A percentile compares a stretch with the other conserved stretches of the same genome.
phyloP scores from a whole-genome alignment of 2,888 invertebrate genomes.

The Ctenicera cuprea region DNA sequence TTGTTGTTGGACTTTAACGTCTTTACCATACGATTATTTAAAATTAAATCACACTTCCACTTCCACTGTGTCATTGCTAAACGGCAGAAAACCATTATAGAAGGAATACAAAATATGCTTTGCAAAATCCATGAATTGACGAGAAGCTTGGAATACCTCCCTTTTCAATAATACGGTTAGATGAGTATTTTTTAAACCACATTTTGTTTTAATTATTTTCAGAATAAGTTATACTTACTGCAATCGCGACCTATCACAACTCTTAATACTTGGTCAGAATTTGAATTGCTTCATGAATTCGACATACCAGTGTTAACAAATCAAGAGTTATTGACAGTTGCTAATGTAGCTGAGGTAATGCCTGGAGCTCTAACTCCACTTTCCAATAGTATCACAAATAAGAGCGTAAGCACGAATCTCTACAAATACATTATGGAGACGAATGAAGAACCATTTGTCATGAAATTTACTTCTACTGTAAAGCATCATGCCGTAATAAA shows the following conservation, averaged over 20 bases:
- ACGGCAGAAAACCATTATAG: too few species aligned
- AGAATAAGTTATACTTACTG: constrained; percentile 79
- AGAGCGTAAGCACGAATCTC: not conserved
- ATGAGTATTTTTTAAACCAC: too few species aligned
- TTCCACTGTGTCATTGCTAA: too few species aligned
- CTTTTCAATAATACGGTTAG: too few species aligned
- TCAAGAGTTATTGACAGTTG: constrained; percentile 80
- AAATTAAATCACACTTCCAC: too few species aligned
- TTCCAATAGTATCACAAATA: constrained; percentile 57
- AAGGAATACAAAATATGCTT: too few species aligned
- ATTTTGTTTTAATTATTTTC: constrained; percentile 55
- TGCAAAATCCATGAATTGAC: too few species aligned
- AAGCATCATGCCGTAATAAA: constrained; percentile 69
- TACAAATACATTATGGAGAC: constrained; percentile 16
- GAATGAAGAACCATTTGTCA: constrained; percentile 54
- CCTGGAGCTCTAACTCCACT: constrained; percentile 79
- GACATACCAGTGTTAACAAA: constrained; percentile 81
- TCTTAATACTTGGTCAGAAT: constrained; percentile 83
- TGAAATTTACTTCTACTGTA: constrained; percentile 56
- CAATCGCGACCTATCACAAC: constrained; percentile 89
- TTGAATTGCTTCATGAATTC: constrained; percentile 86
- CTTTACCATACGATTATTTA: too few species aligned
- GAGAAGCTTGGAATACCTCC: too few species aligned
- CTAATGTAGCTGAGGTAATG: constrained; percentile 84
- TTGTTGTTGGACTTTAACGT: too few species aligned